Evolutionary conservation across 53 echinoderm and acorn worm genomes (phyloP).

Genomic region (Paelopatides confundens): DNA sequence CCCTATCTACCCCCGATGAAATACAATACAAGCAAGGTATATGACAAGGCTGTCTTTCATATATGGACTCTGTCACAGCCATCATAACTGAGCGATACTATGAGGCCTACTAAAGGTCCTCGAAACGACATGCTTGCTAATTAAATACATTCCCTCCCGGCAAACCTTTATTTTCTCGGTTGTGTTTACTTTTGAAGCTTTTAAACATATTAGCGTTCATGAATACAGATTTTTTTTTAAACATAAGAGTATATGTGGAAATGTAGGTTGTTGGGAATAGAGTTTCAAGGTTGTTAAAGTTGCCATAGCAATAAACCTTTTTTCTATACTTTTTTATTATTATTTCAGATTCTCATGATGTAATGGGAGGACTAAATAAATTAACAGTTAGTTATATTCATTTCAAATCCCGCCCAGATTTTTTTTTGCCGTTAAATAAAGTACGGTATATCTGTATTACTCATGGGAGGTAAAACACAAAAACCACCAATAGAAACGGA

Average conservation of each 20-base stretch:
- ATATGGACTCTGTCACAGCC: conserved; percentile 43
- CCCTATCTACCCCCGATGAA: no score
- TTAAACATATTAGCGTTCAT: conserved; percentile 43
- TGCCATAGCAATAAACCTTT: no score
- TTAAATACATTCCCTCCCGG: conserved; percentile 26
- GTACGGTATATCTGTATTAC: no score
- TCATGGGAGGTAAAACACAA: no score
- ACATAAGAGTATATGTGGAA: not conserved
- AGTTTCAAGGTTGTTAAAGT: not conserved
- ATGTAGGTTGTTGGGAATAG: not conserved
- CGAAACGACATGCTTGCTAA: conserved; percentile 23
- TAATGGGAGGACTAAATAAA: no score
- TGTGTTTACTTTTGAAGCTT: conserved; percentile 41
- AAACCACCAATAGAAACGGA: no score
- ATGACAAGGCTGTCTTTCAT: conserved; percentile 20
- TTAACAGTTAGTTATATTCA: no score
- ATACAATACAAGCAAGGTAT: conserved; percentile 9
- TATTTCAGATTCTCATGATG: no score
- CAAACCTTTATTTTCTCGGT: conserved; percentile 21
- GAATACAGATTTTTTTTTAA: conserved; percentile 4
- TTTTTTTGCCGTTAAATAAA: no score
- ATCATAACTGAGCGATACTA: conserved; percentile 31
- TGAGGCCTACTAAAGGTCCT: conserved; percentile 29
- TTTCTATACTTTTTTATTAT: no score
- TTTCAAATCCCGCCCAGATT: no score